phyloP scores from a whole-genome alignment of 2,888 invertebrate genomes.

The Ophioninae sp. region DNA sequence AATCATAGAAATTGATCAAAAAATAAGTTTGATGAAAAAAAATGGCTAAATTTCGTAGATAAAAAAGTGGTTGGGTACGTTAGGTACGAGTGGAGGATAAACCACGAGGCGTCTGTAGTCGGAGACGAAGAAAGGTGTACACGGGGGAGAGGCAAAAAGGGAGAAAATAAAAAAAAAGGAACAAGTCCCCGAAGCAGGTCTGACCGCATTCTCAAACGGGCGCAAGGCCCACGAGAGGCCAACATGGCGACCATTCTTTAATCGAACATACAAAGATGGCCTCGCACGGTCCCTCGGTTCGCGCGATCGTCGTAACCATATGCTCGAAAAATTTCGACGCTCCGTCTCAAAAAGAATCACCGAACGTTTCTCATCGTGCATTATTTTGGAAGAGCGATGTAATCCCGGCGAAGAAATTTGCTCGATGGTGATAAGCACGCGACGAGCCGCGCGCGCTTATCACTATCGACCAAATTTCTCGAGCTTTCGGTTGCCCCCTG shows the following conservation, averaged over 20 bases:
- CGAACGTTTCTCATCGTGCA: neutral
- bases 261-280: conserved; percentile 67
- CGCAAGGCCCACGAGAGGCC: conserved; percentile 64
- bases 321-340: conserved; percentile 49
- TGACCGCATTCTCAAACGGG: conserved; percentile 68
- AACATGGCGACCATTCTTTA: conserved; percentile 66
- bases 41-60: neutral
- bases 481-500: neutral
- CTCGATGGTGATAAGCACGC: neutral
- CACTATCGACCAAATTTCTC: neutral
- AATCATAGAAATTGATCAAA: neutral
- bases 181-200: conserved; percentile 65
- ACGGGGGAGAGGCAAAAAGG: conserved; percentile 41
- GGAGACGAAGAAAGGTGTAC: conserved; percentile 51
- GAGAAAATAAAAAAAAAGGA: conserved; percentile 36
- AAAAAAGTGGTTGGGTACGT: conserved; percentile 5
- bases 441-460: neutral
- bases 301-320: conserved; percentile 49
- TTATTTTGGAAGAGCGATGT: neutral
- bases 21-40: neutral
- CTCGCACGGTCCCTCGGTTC: conserved; percentile 15
- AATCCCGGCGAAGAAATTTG: neutral
- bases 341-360: neutral
- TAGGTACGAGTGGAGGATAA: neutral
- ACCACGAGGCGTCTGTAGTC: conserved; percentile 28